phyloP scores from a whole-genome alignment of 2,888 invertebrate genomes.

The Cheilosia soror region DNA sequence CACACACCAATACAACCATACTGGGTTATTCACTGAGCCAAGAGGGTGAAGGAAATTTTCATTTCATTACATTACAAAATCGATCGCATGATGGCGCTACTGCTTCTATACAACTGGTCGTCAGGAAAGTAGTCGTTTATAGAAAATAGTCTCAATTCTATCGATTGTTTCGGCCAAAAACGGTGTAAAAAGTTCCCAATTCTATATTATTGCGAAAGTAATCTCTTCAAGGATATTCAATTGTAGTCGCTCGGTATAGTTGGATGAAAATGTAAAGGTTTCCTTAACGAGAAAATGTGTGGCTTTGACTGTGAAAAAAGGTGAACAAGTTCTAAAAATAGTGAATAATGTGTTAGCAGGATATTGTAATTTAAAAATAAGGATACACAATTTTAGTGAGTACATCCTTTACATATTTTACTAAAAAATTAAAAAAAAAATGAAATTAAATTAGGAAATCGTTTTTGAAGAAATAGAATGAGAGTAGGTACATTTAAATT shows the following conservation, averaged over 20 bases:
- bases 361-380: constrained; percentile 19
- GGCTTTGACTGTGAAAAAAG: constrained; percentile 30
- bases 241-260: constrained; percentile 3
- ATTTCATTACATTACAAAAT: constrained; percentile 74
- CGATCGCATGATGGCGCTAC: constrained; percentile 75
- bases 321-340: constrained; percentile 30
- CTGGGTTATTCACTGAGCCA: constrained; percentile 52
- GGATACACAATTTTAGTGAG: constrained; percentile 54
- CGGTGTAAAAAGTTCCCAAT: background rate
- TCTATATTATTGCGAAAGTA: background rate
- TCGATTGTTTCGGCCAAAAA: constrained; percentile 53
- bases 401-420: constrained; percentile 7
- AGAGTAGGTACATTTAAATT: background rate
- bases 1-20: constrained; percentile 12
- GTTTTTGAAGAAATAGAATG: background rate
- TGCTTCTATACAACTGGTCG: constrained; percentile 54
- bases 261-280: constrained; percentile 33
- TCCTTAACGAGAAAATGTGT: constrained; percentile 36
- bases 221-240: constrained; percentile 24
- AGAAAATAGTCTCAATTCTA: constrained; percentile 55
- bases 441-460: background rate
- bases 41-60: constrained; percentile 70
- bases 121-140: constrained; percentile 57
- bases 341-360: constrained; percentile 44
- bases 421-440: background rate